Conservation (phyloP, 2,113 vertebrate species). For the Stictonetta naevosa region DNA sequence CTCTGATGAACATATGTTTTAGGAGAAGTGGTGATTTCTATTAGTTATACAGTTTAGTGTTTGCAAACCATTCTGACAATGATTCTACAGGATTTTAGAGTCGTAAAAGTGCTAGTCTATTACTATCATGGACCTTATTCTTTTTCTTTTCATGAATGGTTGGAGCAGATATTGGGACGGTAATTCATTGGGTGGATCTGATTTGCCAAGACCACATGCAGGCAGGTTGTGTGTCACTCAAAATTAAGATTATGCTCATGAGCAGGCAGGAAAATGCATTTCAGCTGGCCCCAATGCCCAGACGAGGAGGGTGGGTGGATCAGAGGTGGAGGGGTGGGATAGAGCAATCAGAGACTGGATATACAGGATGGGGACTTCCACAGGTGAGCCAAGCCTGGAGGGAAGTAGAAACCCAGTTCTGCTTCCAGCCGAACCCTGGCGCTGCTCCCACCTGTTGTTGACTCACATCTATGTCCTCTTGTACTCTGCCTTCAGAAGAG, state of each 20-base stretch:
- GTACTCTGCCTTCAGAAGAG: not conserved
- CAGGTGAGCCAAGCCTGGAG: not conserved
- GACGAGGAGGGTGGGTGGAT: not conserved
- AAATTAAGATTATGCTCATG: not conserved
- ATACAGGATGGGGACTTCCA: not conserved
- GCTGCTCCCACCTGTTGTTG: not conserved
- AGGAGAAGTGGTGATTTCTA: not conserved
- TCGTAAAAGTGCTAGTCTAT: not conserved
- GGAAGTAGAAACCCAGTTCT: rapidly evolving
- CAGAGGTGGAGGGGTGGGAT: not conserved
- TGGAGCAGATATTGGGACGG: not conserved
- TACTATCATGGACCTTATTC: not conserved
- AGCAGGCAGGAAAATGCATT: not conserved
- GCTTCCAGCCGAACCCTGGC: not conserved
- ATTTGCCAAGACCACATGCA: not conserved
- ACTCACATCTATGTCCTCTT: not conserved
- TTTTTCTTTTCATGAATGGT: not conserved
- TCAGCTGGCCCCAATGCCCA: not conserved
- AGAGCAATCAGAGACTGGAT: not conserved
- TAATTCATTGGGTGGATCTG: not conserved
- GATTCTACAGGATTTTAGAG: not conserved
- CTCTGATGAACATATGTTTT: not conserved
- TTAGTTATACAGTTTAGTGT: not conserved
- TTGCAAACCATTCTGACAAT: not conserved
- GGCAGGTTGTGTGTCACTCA: not conserved